Evolutionary conservation across 2,797 vertebrate genomes (phyloP).

Genomic region (Sebastes iracundus): DNA sequence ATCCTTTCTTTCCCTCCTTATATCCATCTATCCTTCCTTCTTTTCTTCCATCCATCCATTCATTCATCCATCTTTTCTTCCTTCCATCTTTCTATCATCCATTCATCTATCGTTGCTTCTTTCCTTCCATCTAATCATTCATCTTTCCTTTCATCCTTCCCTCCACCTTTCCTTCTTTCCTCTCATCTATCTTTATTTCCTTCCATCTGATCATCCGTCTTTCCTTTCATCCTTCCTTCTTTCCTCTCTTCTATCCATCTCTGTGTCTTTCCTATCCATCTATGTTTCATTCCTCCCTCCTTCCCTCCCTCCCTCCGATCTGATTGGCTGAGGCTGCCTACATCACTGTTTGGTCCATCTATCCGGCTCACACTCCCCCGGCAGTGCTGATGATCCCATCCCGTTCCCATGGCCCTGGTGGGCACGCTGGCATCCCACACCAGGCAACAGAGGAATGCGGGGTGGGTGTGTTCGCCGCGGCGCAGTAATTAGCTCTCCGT

Average conservation of each 20-base stretch:
- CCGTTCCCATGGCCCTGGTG: conserved; percentile 77
- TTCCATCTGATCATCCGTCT: neutral
- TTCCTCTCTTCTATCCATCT: neutral
- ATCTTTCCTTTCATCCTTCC: neutral
- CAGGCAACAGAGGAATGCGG: conserved; percentile 59
- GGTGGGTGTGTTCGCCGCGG: conserved; percentile 54
- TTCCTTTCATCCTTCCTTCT: neutral
- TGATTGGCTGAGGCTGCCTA: neutral
- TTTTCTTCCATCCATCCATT: neutral
- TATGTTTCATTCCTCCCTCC: neutral
- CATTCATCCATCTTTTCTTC: neutral
- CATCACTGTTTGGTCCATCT: conserved; percentile 4
- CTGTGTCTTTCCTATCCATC: neutral
- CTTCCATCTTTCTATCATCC: neutral
- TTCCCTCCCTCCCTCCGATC: neutral
- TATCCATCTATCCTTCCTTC: too few relatives aligned
- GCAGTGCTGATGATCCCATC: conserved; percentile 36
- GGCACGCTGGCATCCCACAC: conserved; percentile 65
- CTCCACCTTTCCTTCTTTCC: neutral
- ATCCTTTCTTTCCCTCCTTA: too few relatives aligned
- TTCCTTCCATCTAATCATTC: neutral
- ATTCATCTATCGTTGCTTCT: neutral
- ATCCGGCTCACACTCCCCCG: neutral
- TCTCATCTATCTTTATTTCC: neutral
- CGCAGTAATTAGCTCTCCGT: conserved; percentile 80